Evolutionary conservation across 2,888 invertebrate genomes (phyloP).

Genomic region (Drosophila parthenogenetica): DNA sequence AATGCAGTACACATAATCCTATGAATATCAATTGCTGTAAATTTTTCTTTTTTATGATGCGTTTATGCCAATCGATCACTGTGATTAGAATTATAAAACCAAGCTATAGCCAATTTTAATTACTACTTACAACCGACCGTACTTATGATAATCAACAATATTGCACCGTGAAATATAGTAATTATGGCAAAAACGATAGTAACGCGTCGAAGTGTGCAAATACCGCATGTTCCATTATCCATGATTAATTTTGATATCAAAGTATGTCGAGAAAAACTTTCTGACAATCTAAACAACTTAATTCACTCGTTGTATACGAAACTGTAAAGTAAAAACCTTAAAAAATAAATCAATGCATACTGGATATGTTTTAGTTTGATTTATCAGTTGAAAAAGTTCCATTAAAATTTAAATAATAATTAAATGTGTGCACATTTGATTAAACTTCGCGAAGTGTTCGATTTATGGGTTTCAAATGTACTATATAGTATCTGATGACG

Average conservation of each 20-base stretch:
- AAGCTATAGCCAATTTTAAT: no score
- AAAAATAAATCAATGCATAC: constrained; percentile 9
- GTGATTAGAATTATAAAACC: neutral
- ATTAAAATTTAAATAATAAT: no score
- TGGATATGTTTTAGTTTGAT: constrained; percentile 1
- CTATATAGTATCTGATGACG: constrained; percentile 1
- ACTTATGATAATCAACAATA: neutral
- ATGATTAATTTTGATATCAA: constrained; percentile 8
- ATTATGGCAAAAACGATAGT: constrained; percentile 6
- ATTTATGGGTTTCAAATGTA: neutral
- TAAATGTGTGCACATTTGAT: no score
- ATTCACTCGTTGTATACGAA: neutral
- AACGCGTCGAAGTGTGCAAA: neutral
- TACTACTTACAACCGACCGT: constrained; percentile 9
- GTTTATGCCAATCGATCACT: constrained; percentile 3
- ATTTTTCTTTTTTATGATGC: neutral
- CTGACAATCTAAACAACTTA: constrained; percentile 1
- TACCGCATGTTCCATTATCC: constrained; percentile 1
- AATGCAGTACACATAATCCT: neutral
- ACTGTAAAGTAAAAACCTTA: neutral
- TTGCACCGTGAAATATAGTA: constrained; percentile 9
- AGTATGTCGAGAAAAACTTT: constrained; percentile 3
- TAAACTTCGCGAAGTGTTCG: neutral
- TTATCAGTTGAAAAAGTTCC: no score
- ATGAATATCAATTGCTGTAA: neutral